Percentiles rank a stretch among this genome's conserved stretches.
Conservation (phyloP, 2,113 vertebrate species). For the Psettodes erumei region DNA sequence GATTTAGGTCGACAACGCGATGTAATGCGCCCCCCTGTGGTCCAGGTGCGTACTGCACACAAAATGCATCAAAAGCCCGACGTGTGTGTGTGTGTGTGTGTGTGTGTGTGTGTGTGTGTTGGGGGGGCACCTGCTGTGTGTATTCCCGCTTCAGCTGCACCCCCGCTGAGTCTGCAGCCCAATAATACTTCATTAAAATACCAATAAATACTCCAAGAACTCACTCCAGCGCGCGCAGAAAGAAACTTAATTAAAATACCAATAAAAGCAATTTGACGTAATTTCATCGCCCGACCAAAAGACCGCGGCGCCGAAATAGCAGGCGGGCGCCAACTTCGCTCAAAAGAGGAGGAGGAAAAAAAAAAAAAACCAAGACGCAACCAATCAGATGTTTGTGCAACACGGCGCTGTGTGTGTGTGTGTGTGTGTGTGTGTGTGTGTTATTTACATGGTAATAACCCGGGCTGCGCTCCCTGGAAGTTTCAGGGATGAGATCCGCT, state of each 20-base stretch:
- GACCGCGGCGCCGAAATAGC: conserved; percentile 72
- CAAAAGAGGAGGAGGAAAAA: too few relatives aligned
- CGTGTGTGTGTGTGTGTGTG: conserved; percentile 8
- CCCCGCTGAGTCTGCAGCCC: conserved; percentile 73
- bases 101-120: conserved; percentile 35
- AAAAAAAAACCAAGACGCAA: conserved; percentile 43
- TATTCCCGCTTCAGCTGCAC: conserved; percentile 76
- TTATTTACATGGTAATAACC: conserved; percentile 72
- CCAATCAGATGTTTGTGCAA: conserved; percentile 70
- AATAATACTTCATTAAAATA: conserved; percentile 80
- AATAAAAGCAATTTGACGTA: conserved; percentile 80
- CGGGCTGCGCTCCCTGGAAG: conserved; percentile 50
- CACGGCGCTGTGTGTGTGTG: conserved; percentile 38
- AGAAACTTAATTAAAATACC: conserved; percentile 79
- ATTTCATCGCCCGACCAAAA: conserved; percentile 76
- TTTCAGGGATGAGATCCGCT: conserved; percentile 69
- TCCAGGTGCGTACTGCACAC: too few relatives aligned
- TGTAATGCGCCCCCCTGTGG: too few relatives aligned
- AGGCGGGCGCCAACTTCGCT: conserved; percentile 63
- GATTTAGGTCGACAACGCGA: too few relatives aligned
- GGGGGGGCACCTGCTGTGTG: conserved; percentile 77
- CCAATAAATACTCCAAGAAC: conserved; percentile 75
- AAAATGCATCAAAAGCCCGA: too few relatives aligned
- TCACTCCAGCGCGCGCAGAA: conserved; percentile 67
- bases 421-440: conserved; percentile 43